Evolutionary conservation across 2,888 invertebrate species (phyloP), one percentile per base, ranked within the genome.

Genomic region (Caenorhabditis zanzibari): DNA sequence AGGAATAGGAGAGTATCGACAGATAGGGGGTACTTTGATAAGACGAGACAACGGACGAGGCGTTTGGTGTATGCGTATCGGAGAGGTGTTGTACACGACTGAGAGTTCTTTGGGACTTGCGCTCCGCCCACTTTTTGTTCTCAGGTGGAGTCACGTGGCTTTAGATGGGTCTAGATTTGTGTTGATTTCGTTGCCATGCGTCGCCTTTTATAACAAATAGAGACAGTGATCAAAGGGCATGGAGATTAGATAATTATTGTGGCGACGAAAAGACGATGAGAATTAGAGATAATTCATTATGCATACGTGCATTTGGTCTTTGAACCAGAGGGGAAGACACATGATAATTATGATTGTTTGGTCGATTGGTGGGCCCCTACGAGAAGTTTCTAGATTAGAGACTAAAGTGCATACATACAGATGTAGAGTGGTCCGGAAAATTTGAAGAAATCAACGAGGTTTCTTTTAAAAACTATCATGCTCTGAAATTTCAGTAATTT

Each of bases 21-120:
- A 26, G 14, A 54, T 24, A 26, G 58, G 58, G 58, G 41, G 64
- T 66, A 66, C 64, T 66, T 49, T 68, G 68, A 68, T 66, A 72
- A 59, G 59, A 26, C 38, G 38, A 32, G 49, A 68, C 16, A 28
- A 64, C 38, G 28, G 64, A n/a, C 47, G 38, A 38, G 6, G 47
- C 26, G 6, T 38, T 59, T 19, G 41, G 41, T 35, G 44, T 54
- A 41, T 3, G 49, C 14, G 12, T 52, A 24, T 16, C 5, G 49
- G 47, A 63, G 41, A 63, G n/a, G 38, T 38, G 24, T 10, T 41
- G 32, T 52, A 66, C 4, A 58, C 26, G 47, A 47, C n/a, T 77
- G 76, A 77, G 38, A 77, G 76, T 77, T 77, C 76, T 77, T 69
- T 77, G 76, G 69, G 35, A 75, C 61, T 14, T 16, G 16, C 28